A percentile compares a stretch with the other conserved stretches of the same genome.
Conservation (phyloP, 1,140 invertebrate species). For the Drosophila novamexicana region DNA sequence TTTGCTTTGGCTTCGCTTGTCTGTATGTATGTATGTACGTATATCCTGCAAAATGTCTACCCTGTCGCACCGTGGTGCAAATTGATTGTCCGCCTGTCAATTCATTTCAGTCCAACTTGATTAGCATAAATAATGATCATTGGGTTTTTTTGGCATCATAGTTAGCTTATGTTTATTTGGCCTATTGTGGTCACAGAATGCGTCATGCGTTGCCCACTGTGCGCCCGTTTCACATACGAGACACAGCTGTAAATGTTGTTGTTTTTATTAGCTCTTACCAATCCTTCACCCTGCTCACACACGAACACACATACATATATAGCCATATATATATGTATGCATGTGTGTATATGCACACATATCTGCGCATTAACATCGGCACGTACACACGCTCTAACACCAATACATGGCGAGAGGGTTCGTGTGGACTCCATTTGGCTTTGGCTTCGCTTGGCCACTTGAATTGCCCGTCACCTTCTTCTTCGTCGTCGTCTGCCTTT, state of each 20-base stretch:
- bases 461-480: constrained; percentile 28
- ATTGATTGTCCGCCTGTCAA: neutral
- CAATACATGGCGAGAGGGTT: constrained; percentile 40
- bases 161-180: neutral
- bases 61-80: constrained; percentile 44
- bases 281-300: constrained; percentile 40
- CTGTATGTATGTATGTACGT: constrained; percentile 5
- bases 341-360: constrained; percentile 4
- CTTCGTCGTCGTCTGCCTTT: constrained; percentile 54
- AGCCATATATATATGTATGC: constrained; percentile 1
- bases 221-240: constrained; percentile 33
- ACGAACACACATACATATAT: neutral
- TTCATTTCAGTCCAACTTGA: neutral
- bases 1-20: constrained; percentile 68
- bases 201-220: constrained; percentile 41
- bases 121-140: too few relatives aligned
- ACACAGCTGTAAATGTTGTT: constrained; percentile 76
- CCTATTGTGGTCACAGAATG: neutral
- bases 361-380: constrained; percentile 12
- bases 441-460: constrained; percentile 66
- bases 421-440: constrained; percentile 75
- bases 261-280: constrained; percentile 58
- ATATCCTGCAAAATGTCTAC: constrained; percentile 70
- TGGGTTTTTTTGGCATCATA: neutral
- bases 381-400: constrained; percentile 27